phyloP scores from a whole-genome alignment of 2,888 invertebrate species.

The Cephus pulcher region DNA sequence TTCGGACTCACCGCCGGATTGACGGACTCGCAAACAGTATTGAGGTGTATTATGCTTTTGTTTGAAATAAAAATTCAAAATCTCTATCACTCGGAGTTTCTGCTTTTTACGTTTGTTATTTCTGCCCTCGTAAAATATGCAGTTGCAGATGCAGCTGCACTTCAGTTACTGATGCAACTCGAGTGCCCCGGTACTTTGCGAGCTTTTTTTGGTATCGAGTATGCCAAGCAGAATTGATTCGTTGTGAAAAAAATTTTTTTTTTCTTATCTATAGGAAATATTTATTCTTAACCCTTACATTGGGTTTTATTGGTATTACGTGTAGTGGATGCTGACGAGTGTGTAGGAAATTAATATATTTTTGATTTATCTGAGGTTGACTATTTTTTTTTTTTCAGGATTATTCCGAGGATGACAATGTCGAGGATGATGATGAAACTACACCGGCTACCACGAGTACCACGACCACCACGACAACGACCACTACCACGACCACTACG shows the following conservation, averaged over 20 bases:
- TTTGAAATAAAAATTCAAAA: not conserved
- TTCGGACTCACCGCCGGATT: not conserved
- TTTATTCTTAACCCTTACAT: not conserved
- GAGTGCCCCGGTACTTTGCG: not conserved
- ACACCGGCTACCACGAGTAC: constrained; percentile 41
- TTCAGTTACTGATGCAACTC: not conserved
- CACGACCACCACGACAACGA: constrained; percentile 59
- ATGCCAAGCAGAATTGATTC: not conserved
- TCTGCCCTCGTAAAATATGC: not conserved
- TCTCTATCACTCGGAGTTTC: not conserved
- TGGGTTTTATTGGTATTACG: not conserved
- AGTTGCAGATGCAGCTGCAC: not conserved
- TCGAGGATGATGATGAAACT: constrained; percentile 46
- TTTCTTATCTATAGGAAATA: not conserved
- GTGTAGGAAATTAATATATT: not conserved
- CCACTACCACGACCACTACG: constrained; percentile 63
- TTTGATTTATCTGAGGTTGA: not conserved
- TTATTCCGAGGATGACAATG: constrained; percentile 52
- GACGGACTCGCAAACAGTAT: too few relatives aligned
- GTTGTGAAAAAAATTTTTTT: not conserved
- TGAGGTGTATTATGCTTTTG: not conserved
- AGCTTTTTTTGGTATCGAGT: not conserved
- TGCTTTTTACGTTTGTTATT: not conserved
- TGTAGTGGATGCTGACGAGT: not conserved
- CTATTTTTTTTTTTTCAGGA: constrained; percentile 41